Evolutionary conservation across 2,888 invertebrate species (phyloP).

Genomic region (Glaucopsyche alexis): DNA sequence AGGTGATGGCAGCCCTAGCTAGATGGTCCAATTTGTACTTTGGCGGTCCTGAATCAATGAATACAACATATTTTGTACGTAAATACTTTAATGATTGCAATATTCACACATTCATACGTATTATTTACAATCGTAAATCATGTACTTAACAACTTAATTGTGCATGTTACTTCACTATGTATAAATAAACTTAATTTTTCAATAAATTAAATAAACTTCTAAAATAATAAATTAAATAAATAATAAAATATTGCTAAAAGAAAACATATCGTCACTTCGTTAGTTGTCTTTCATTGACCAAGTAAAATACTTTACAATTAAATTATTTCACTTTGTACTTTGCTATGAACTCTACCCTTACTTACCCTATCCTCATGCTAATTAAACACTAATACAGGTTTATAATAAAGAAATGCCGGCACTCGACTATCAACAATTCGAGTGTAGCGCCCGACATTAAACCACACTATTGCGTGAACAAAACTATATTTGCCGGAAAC

Average conservation of each 20-base stretch:
- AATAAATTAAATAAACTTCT: slow-evolving; percentile 41
- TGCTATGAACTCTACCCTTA: slow-evolving; percentile 58
- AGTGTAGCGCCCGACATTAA: neutral
- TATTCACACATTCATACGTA: slow-evolving; percentile 74
- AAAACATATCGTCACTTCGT: slow-evolving; percentile 46
- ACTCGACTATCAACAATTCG: slow-evolving; percentile 17
- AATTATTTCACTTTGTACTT: slow-evolving; percentile 54
- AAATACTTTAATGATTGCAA: slow-evolving; percentile 77
- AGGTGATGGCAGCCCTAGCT: no score
- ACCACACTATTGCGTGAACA: neutral
- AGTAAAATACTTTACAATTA: slow-evolving; percentile 38
- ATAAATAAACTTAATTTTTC: slow-evolving; percentile 45
- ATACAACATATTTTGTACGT: slow-evolving; percentile 51
- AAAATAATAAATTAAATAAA: slow-evolving; percentile 47
- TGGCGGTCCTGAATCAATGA: neutral
- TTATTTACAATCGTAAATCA: slow-evolving; percentile 72
- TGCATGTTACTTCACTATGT: slow-evolving; percentile 60
- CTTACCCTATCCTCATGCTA: slow-evolving; percentile 42
- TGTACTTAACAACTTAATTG: slow-evolving; percentile 74
- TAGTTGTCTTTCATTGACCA: slow-evolving; percentile 48
- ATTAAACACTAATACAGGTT: slow-evolving; percentile 34
- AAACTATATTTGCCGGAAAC: neutral
- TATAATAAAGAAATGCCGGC: slow-evolving; percentile 34
- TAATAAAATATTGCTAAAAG: slow-evolving; percentile 42
- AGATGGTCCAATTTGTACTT: no score